Evolutionary conservation across 2,113 vertebrate genomes (phyloP).

Genomic region (Donacobius atricapilla): DNA sequence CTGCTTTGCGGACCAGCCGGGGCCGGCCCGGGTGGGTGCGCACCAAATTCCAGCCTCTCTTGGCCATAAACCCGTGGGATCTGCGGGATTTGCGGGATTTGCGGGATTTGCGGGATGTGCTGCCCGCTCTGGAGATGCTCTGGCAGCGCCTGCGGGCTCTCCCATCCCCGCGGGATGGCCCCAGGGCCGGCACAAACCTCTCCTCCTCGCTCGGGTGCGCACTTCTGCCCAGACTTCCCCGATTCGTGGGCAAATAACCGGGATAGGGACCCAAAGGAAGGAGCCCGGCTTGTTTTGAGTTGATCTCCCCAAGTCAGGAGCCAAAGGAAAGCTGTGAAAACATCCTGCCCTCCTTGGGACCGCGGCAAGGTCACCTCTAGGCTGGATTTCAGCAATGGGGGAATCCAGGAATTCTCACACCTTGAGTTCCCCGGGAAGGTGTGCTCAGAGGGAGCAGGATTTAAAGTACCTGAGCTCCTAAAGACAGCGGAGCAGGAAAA

Average conservation of each 20-base stretch:
- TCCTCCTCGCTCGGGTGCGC: background rate
- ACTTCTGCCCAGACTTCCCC: background rate
- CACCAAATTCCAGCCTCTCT: background rate
- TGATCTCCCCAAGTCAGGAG: background rate
- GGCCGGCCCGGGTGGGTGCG: background rate
- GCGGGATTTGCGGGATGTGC: background rate
- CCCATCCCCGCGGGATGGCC: background rate
- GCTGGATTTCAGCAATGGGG: rapidly evolving
- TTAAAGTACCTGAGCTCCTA: background rate
- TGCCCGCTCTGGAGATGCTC: background rate
- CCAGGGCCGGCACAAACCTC: background rate
- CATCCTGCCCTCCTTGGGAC: background rate
- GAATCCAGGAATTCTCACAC: background rate
- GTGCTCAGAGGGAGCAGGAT: background rate
- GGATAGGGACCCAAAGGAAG: background rate
- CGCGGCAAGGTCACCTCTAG: background rate
- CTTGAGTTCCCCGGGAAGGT: rapidly evolving
- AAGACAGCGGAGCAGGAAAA: background rate
- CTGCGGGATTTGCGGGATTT: background rate
- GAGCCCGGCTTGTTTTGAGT: background rate
- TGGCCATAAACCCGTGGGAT: rapidly evolving
- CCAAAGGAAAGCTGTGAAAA: background rate
- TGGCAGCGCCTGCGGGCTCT: background rate
- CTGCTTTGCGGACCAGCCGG: background rate
- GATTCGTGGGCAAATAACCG: rapidly evolving